Evolutionary conservation across 2,888 invertebrate species (phyloP).

Genomic region (Spisula subtruncata): DNA sequence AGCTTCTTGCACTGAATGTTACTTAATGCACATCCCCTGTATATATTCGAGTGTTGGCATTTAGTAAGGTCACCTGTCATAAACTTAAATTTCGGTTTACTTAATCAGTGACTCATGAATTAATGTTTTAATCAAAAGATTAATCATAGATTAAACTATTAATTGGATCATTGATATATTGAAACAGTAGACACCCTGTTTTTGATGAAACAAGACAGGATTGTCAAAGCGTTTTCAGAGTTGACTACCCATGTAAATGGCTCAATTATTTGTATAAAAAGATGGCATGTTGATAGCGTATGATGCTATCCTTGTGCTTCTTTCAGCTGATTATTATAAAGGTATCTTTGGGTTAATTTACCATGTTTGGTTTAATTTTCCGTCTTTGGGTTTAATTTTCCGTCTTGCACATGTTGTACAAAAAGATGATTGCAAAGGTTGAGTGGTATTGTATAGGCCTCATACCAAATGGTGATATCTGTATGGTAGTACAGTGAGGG

Average conservation of each 20-base stretch:
- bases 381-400: not conserved
- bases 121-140: constrained; percentile 41
- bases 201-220: constrained; percentile 12
- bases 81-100: constrained; percentile 12
- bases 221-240: not conserved
- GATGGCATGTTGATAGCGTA: not conserved
- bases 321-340: not conserved
- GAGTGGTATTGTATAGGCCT: not conserved
- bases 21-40: not conserved
- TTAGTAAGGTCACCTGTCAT: constrained; percentile 33
- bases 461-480: not conserved
- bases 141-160: constrained; percentile 22
- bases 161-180: constrained; percentile 17
- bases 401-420: constrained; percentile 13
- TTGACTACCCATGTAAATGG: constrained; percentile 24
- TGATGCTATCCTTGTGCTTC: not conserved
- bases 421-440: not conserved
- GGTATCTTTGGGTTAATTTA: not conserved
- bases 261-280: not conserved
- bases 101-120: constrained; percentile 56
- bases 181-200: constrained; percentile 21
- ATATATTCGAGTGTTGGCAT: not conserved
- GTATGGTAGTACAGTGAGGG: not conserved
- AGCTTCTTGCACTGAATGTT: no score
- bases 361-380: no score